Evolutionary conservation across 2,888 invertebrate species (phyloP), one percentile per base, ranked within the genome.

Genomic region (Cephus runcator): DNA sequence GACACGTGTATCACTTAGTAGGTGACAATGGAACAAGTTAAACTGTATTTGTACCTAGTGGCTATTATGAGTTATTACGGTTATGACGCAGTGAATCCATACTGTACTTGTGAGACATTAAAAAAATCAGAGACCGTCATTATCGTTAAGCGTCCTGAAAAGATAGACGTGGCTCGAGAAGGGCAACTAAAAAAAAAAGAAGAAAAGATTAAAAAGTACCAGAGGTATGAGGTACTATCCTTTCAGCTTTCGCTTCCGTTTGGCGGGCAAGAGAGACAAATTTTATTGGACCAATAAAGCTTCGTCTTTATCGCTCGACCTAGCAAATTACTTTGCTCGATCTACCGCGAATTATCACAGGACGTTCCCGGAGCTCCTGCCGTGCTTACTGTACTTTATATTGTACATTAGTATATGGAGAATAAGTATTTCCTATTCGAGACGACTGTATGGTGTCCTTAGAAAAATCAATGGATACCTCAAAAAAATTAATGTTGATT

Each of bases 271-370:
- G 30, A 73, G 30, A 75, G 77, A 77, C 71, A 79, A 81, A 78
- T 77, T 73, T 81, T 81, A 81, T 77, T 77, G 76, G 75, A 68
- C 23, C 77, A 69, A 81, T 81, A 81, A 81, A 81, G 77, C 77
- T 40, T 56, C 40, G 76, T 81, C 56, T 56, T 56, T 79, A 77
- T 56, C 56, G 56, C 56, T 23, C 77, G 77, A 79, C 40, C 73
- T 56, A 69, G 71, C 74, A 69, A 80, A 80, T 80, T 76, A 73
- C 76, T 76, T 75, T 73, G 12, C 31, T 76, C 34, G 75, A 77
- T 77, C 75, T 77, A n/a, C 30, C 75, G 36, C 68, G 33, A 56
- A 56, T 56, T 34, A 68, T 76, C 36, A 36, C 56, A 56, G 56
- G 23, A 40, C 40, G 40, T 40, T 40, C 40, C 23, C 2, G 15